phyloP scores from a whole-genome alignment of 2,113 vertebrate species.

The Panurus biarmicus region DNA sequence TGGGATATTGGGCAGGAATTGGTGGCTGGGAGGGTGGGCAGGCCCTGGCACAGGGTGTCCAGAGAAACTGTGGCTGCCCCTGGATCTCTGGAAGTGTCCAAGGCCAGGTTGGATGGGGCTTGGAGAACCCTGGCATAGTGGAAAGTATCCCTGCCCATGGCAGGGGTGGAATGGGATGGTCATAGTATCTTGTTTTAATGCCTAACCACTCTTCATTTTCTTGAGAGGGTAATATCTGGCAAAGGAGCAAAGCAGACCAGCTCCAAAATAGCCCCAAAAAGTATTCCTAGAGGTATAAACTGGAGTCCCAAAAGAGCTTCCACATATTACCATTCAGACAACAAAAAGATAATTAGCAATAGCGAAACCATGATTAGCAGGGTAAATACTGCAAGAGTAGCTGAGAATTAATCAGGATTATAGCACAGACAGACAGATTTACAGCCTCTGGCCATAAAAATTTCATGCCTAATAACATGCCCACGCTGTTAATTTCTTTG shows the following conservation, averaged over 20 bases:
- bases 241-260: not conserved
- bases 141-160: not conserved
- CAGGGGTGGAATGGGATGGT: not conserved
- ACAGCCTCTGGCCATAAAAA: not conserved
- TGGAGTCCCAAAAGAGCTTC: not conserved
- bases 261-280: not conserved
- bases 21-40: accelerated
- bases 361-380: not conserved
- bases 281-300: not conserved
- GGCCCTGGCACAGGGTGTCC: accelerated
- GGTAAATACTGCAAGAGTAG: not conserved
- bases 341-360: not conserved
- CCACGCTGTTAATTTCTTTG: not conserved
- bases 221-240: not conserved
- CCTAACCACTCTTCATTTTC: not conserved
- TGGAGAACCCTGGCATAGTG: accelerated
- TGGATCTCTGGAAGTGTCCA: not conserved
- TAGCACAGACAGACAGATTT: not conserved
- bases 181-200: not conserved
- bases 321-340: not conserved
- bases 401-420: not conserved
- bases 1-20: too few relatives aligned
- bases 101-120: accelerated
- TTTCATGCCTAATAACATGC: not conserved
- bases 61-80: not conserved